Evolutionary conservation across 2,888 invertebrate species (phyloP), one percentile per base, ranked within the genome.

Genomic region (Callimorpha dominula): DNA sequence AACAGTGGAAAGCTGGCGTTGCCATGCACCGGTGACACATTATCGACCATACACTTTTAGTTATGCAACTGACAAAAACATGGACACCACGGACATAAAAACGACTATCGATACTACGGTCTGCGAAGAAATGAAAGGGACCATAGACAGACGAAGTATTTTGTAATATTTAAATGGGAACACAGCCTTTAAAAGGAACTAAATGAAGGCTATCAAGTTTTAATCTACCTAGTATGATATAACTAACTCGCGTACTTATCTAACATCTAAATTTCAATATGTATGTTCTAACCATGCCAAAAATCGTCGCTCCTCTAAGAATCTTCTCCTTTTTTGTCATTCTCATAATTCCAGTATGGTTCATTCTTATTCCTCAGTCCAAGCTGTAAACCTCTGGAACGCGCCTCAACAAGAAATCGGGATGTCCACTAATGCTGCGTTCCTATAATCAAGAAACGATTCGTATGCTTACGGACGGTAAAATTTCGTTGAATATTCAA

Each of bases 41-140:
- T 84, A 86, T 80, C 75, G 81, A 79, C 85, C 81, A 81, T 84
- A 86, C 84, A 88, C 85, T 84, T 79, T 67, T 68, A 84, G 83
- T 87, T 86, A 79, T 79, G 81, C 78, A 85, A 81, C 81, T 73
- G 69, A 83, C 85, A 87, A 86, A 84, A 87, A 87, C 86, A 84
- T 79, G 74, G 78, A 79, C 74, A 75, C 84, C 78, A 78, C 79
- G 77, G 79, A 77, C 85, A 83, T 46, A 9, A 9, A 31, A 31
- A 31, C 31, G 78, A 78, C 77, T 73, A 82, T 83, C 77, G 79
- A 80, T 68, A 74, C 75, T 80, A 75, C 73, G 77, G 71, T 71
- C 75, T 78, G 72, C 75, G 69, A 68, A 69, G 57, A 72, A 63
- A 76, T 73, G 75, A 76, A 82, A 76, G 77, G 74, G 57, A 77